Conservation (phyloP, 1,140 invertebrate genomes). For the Calosoma granatense region DNA sequence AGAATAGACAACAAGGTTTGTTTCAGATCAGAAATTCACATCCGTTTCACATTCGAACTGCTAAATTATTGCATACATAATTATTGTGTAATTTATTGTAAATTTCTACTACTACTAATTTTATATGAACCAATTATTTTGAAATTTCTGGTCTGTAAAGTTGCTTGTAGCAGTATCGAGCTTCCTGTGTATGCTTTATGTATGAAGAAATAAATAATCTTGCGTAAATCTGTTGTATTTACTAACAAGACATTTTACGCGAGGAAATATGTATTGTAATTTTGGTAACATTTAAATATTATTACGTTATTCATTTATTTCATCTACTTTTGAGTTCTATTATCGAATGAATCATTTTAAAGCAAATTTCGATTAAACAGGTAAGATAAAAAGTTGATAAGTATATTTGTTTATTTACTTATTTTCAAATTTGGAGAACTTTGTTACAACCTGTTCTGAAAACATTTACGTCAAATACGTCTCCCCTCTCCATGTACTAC, state of each 20-base stretch:
- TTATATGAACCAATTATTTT: background rate
- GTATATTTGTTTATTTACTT: no score
- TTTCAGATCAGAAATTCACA: background rate
- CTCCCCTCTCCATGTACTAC: no score
- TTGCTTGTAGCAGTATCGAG: slow-evolving; percentile 6
- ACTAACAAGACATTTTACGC: no score
- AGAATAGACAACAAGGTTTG: background rate
- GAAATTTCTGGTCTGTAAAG: slow-evolving; percentile 1
- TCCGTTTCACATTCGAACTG: background rate
- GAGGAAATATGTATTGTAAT: no score
- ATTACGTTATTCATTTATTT: no score
- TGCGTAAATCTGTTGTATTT: background rate
- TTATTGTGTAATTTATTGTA: background rate
- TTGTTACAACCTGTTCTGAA: no score
- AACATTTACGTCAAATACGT: no score
- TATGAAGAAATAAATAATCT: slow-evolving; percentile 1
- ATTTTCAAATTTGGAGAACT: no score
- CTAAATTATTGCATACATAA: background rate
- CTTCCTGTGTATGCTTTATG: slow-evolving; percentile 7
- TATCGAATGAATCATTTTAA: no score
- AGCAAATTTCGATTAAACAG: background rate
- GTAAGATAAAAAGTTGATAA: no score
- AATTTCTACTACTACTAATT: background rate
- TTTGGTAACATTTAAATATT: background rate
- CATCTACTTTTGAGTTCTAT: no score